A percentile compares a stretch with the other conserved stretches of the same genome.
These are phyloP conservation scores for Coccyzus lansbergi DNA, from an alignment of 2,797 vertebrate species.

Conservation along the genomic window DNA sequence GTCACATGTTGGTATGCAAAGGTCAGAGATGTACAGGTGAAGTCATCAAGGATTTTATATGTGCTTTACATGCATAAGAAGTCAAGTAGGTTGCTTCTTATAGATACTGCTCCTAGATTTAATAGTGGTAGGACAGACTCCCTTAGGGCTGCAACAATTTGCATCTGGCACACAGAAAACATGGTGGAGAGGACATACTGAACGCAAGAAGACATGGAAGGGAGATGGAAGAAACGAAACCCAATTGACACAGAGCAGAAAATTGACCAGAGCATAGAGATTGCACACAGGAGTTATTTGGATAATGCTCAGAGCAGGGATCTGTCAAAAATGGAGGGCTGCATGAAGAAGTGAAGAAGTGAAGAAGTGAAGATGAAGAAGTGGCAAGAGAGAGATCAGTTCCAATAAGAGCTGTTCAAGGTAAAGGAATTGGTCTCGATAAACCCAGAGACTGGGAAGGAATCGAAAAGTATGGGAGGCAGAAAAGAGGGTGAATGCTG, in stretches of 20 bases:
- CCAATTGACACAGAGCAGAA: not conserved
- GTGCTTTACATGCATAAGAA: not conserved
- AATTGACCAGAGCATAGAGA: not conserved
- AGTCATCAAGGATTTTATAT: not conserved
- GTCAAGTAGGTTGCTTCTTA: not conserved
- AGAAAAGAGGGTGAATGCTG: not conserved
- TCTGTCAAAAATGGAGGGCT: not conserved
- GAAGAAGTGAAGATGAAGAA: too few species aligned
- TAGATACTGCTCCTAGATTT: not conserved
- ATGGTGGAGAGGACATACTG: not conserved
- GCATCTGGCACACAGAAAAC: not conserved
- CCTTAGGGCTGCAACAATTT: not conserved
- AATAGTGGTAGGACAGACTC: not conserved
- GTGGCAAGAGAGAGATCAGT: not conserved
- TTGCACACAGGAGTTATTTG: not conserved
- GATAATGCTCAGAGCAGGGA: not conserved
- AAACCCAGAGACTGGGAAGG: not conserved
- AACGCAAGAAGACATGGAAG: not conserved
- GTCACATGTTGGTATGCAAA: not conserved
- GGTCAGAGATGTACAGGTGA: not conserved
- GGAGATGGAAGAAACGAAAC: not conserved
- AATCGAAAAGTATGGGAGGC: not conserved
- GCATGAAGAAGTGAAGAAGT: not conserved
- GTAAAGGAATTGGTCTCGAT: not conserved
- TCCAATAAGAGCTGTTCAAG: not conserved